phyloP scores from a whole-genome alignment of 2,888 invertebrate genomes.

The Xylocampa areola region DNA sequence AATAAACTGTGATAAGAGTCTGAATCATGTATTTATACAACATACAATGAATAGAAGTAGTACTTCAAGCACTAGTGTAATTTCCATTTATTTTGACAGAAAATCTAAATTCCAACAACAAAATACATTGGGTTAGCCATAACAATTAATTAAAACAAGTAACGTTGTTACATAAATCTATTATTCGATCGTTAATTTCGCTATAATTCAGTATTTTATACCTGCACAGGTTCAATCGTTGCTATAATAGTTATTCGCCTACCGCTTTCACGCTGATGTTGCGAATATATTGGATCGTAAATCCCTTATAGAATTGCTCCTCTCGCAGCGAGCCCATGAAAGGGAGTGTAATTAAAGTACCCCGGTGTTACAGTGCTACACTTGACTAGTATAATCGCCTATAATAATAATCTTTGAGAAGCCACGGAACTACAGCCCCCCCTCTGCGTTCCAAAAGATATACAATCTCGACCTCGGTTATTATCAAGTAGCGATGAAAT shows the following conservation, averaged over 20 bases:
- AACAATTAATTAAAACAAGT: conserved; percentile 31
- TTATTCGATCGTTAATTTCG: conserved; percentile 37
- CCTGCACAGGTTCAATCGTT: conserved; percentile 27
- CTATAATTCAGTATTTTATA: conserved; percentile 46
- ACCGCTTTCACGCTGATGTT: conserved; percentile 55
- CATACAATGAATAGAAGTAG: too few species aligned
- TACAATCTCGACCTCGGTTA: conserved; percentile 22
- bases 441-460: conserved; percentile 39
- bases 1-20: background rate
- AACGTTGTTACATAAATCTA: conserved; percentile 35
- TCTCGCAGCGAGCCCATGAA: conserved; percentile 47
- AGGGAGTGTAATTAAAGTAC: conserved; percentile 57
- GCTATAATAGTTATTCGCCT: conserved; percentile 51
- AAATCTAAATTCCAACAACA: background rate
- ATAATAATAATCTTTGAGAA: conserved; percentile 50
- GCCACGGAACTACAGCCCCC: conserved; percentile 31
- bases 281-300: conserved; percentile 60
- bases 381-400: conserved; percentile 44
- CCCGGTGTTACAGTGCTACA: conserved; percentile 45
- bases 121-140: conserved; percentile 10
- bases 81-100: background rate
- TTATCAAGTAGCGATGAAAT: conserved; percentile 44
- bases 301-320: conserved; percentile 60
- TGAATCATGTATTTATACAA: too few species aligned
- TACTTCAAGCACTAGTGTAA: background rate